Percentiles rank a stretch among this genome's conserved stretches.
Conservation (phyloP, 2,113 vertebrate genomes). For the Numenius arquata region DNA sequence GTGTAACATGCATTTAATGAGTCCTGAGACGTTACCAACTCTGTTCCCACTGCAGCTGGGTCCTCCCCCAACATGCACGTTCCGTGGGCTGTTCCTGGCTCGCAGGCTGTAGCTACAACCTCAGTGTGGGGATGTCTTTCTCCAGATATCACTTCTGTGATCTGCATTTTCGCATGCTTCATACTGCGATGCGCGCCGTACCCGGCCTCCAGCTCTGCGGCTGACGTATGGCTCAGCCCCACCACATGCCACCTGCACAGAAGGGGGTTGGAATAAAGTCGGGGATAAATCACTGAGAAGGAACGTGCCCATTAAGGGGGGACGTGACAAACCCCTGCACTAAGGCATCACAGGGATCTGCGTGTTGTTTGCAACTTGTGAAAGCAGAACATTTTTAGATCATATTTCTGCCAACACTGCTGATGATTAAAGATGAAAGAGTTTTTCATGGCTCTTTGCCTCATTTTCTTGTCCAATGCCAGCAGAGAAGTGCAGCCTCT, state of each 20-base stretch:
- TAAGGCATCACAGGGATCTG: not conserved
- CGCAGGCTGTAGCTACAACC: not conserved
- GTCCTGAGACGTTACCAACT: not conserved
- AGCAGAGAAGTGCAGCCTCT: not conserved
- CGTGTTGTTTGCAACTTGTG: not conserved
- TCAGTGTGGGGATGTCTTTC: not conserved
- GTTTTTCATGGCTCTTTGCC: not conserved
- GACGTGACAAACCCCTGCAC: not conserved
- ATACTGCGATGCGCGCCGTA: not conserved
- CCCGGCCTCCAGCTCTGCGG: not conserved
- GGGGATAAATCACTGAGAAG: not conserved
- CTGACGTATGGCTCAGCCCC: not conserved
- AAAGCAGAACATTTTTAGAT: not conserved
- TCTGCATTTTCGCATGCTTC: not conserved
- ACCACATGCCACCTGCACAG: not conserved
- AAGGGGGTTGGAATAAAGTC: not conserved
- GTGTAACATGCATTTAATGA: not conserved
- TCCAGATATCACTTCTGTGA: not conserved
- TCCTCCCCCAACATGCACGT: not conserved
- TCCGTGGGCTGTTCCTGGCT: not conserved
- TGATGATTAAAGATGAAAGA: not conserved
- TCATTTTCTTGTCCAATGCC: not conserved
- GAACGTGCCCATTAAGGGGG: not conserved
- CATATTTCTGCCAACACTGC: rapidly evolving
- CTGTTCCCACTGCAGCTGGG: not conserved